A percentile compares a stretch with the other conserved stretches of the same genome.
These are phyloP conservation scores for Ptychodera flava DNA, from an alignment of 35 echinoderm and acorn worm species.

Conservation along the genomic window DNA sequence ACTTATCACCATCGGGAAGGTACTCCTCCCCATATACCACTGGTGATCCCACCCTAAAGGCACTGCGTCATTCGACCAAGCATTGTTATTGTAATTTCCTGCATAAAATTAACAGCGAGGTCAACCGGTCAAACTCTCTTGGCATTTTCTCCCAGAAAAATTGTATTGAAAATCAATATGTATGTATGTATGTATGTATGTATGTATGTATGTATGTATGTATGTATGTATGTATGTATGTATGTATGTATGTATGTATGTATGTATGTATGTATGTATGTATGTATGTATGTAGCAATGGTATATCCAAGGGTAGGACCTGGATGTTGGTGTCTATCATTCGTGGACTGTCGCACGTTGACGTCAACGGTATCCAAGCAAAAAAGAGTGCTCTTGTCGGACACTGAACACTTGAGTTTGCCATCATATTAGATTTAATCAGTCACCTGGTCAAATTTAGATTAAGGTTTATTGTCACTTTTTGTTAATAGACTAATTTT, in stretches of 20 bases:
- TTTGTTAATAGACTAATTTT: too few relatives aligned
- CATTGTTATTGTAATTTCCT: too few relatives aligned
- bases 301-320: neutral
- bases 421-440: neutral
- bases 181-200: constrained; percentile 2
- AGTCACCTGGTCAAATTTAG: neutral
- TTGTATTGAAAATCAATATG: too few relatives aligned
- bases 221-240: neutral
- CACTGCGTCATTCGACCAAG: too few relatives aligned
- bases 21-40: too few relatives aligned
- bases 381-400: too few relatives aligned
- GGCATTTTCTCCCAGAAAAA: too few relatives aligned
- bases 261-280: constrained; percentile 2
- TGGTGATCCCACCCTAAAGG: too few relatives aligned
- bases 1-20: too few relatives aligned
- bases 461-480: neutral
- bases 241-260: neutral
- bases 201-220: neutral
- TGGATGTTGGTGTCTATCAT: neutral
- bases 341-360: neutral
- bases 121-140: too few relatives aligned
- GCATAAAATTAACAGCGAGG: too few relatives aligned
- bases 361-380: too few relatives aligned
- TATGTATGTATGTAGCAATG: neutral
- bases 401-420: neutral